Evolutionary conservation across 2,888 invertebrate genomes (phyloP).

Genomic region (Lordiphosa fenestrarum): DNA sequence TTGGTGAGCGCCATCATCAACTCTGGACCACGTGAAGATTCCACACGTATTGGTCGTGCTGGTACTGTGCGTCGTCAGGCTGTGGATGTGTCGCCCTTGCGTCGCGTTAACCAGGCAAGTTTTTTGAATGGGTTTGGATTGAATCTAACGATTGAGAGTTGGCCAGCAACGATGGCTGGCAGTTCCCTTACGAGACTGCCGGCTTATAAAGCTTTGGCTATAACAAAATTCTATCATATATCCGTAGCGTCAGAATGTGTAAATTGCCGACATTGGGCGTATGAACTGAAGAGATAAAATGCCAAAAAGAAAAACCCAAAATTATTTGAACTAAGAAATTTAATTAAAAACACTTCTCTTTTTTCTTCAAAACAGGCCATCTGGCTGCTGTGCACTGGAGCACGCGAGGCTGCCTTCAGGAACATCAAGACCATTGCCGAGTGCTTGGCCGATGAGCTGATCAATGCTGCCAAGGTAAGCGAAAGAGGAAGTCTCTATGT

Average conservation of each 20-base stretch:
- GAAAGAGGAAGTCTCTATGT: neutral
- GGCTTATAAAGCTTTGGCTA: conserved; percentile 60
- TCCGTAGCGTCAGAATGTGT: conserved; percentile 74
- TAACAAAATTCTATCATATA: conserved; percentile 60
- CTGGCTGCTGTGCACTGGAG: conserved; percentile 99
- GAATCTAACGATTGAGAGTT: neutral
- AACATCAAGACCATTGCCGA: conserved; percentile 99
- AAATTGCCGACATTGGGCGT: conserved; percentile 56
- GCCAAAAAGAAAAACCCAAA: too few species aligned
- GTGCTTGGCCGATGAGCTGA: conserved; percentile 99
- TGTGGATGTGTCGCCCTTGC: conserved; percentile 98
- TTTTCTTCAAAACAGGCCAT: conserved; percentile 85
- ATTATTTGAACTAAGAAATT: neutral
- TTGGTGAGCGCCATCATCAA: conserved; percentile 99
- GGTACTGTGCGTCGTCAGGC: conserved; percentile 99
- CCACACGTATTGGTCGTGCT: conserved; percentile 99
- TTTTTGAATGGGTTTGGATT: neutral
- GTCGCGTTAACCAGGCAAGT: conserved; percentile 94
- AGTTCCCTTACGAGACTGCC: conserved; percentile 47
- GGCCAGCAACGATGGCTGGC: conserved; percentile 54
- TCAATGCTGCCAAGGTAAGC: conserved; percentile 97
- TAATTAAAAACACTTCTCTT: neutral
- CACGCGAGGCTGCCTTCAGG: conserved; percentile 99
- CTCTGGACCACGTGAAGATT: conserved; percentile 99
- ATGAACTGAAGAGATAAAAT: conserved; percentile 72